phyloP scores from a whole-genome alignment of 2,797 vertebrate species.

The Squalus acanthias region DNA sequence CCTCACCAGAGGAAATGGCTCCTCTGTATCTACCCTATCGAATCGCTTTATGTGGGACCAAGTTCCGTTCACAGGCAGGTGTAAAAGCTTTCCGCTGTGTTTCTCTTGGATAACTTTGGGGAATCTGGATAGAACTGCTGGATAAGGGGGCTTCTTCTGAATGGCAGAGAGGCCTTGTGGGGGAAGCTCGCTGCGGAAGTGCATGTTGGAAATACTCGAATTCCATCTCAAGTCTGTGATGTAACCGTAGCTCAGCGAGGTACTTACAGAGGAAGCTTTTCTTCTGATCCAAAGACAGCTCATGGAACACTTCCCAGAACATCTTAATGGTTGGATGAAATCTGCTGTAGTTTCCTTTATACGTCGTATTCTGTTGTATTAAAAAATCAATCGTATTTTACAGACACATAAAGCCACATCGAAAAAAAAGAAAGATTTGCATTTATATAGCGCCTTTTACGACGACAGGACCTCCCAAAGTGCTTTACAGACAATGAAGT shows the following conservation, averaged over 20 bases:
- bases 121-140: background rate
- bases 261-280: conserved; percentile 55
- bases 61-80: background rate
- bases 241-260: background rate
- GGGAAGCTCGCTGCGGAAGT: background rate
- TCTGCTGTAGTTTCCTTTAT: conserved; percentile 43
- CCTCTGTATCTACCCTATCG: background rate
- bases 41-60: background rate
- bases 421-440: too few species aligned
- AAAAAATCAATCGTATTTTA: background rate
- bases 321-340: conserved; percentile 52
- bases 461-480: too few species aligned
- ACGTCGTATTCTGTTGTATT: conserved; percentile 47
- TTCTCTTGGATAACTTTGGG: too few species aligned
- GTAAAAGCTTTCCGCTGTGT: background rate
- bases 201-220: background rate
- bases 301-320: conserved; percentile 57
- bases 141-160: background rate
- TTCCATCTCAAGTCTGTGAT: background rate
- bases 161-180: background rate
- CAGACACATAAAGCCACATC: background rate
- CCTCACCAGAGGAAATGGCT: background rate
- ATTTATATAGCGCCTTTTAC: too few species aligned
- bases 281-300: conserved; percentile 49
- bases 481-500: too few species aligned